Evolutionary conservation across 2,888 invertebrate genomes (phyloP).

Genomic region (Apotomis capreana): DNA sequence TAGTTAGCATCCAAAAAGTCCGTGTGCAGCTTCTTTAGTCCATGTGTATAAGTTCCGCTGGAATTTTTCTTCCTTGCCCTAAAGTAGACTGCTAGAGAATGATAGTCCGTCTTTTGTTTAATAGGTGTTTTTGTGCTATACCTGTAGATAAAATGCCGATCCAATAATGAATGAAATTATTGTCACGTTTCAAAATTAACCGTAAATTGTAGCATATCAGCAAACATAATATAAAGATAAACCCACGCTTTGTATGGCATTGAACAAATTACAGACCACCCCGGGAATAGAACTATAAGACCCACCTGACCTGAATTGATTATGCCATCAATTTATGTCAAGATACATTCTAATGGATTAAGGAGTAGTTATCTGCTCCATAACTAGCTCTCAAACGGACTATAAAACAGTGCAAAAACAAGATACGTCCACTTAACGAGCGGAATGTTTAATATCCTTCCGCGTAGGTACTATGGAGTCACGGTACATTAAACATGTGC

Average conservation of each 20-base stretch:
- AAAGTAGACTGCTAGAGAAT: too few species aligned
- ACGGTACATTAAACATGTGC: background rate
- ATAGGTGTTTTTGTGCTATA: too few species aligned
- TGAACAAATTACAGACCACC: slow-evolving; percentile 3
- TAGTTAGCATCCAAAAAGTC: too few species aligned
- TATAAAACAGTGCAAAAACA: slow-evolving; percentile 38
- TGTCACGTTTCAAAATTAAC: too few species aligned
- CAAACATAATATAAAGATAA: background rate
- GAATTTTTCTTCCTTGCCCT: too few species aligned
- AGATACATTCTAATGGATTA: slow-evolving; percentile 28
- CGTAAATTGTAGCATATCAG: too few species aligned
- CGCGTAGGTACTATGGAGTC: slow-evolving; percentile 49
- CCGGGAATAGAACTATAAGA: slow-evolving; percentile 1
- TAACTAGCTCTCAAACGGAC: slow-evolving; percentile 30
- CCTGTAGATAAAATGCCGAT: too few species aligned
- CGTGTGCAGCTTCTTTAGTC: too few species aligned
- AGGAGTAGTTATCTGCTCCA: slow-evolving; percentile 24
- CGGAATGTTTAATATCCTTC: slow-evolving; percentile 51
- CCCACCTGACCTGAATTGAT: slow-evolving; percentile 26
- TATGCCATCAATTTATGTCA: slow-evolving; percentile 23
- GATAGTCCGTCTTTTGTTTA: too few species aligned
- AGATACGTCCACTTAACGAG: slow-evolving; percentile 41
- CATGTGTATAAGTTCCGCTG: too few species aligned
- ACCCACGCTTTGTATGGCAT: background rate
- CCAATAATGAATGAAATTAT: too few species aligned